Conservation (phyloP, 2,888 invertebrate genomes). For the Thecocarcelia acutangulata region DNA sequence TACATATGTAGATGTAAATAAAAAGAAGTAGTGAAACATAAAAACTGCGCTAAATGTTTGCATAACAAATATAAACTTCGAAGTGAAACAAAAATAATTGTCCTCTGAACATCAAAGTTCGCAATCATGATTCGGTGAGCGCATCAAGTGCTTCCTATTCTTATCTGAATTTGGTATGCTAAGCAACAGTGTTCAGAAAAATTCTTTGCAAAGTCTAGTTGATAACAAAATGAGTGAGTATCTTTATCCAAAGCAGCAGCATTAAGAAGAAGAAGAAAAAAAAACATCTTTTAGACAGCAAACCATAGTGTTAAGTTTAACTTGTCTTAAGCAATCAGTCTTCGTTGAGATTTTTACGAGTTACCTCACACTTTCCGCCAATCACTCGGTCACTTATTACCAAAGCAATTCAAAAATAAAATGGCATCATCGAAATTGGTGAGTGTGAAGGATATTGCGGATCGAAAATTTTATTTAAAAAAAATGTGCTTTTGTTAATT, state of each 20-base stretch:
- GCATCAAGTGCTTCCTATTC: too few species aligned
- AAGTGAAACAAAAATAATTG: too few species aligned
- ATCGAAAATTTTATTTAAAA: neutral
- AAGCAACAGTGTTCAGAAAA: slow-evolving; percentile 24
- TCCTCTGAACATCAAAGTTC: too few species aligned
- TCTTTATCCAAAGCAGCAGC: slow-evolving; percentile 16
- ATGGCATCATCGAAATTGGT: slow-evolving; percentile 78
- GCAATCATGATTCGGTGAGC: too few species aligned
- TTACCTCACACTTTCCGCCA: slow-evolving; percentile 66
- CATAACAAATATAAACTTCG: too few species aligned
- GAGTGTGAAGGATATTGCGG: slow-evolving; percentile 61
- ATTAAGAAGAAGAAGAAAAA: slow-evolving; percentile 6
- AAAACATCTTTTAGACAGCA: slow-evolving; percentile 1
- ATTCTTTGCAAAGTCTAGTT: slow-evolving; percentile 56
- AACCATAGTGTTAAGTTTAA: slow-evolving; percentile 68
- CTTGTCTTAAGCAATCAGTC: slow-evolving; percentile 73
- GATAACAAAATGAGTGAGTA: neutral
- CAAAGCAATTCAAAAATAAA: slow-evolving; percentile 23
- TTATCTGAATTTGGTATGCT: too few species aligned
- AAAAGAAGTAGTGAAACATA: too few species aligned
- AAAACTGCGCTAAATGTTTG: too few species aligned
- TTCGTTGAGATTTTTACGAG: slow-evolving; percentile 75
- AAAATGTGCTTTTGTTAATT: too few species aligned
- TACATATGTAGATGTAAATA: too few species aligned
- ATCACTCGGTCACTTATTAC: slow-evolving; percentile 39